Percentiles rank a stretch among this genome's conserved stretches.
These are phyloP conservation scores for Hephaestus fuliginosus DNA, from an alignment of 2,797 vertebrate genomes.

Conservation along the genomic window DNA sequence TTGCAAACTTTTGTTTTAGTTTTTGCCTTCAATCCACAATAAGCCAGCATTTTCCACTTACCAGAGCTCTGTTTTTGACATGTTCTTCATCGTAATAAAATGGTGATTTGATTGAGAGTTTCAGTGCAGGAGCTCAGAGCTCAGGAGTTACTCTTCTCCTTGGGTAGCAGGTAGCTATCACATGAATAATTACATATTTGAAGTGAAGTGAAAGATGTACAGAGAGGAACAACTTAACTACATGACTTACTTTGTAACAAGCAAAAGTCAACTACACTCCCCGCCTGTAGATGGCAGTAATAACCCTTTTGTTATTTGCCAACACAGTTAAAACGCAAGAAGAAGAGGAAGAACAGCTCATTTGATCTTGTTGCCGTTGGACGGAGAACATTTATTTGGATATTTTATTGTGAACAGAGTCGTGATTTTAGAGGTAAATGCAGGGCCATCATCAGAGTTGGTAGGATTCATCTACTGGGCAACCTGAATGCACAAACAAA, in stretches of 20 bases:
- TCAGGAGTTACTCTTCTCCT: background rate
- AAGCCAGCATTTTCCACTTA: conserved; percentile 18
- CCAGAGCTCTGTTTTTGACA: background rate
- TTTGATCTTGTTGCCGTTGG: background rate
- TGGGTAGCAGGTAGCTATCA: background rate
- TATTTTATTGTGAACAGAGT: background rate
- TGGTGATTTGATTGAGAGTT: background rate
- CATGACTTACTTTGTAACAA: background rate
- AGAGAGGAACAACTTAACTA: background rate
- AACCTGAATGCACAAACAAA: background rate
- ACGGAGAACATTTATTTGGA: background rate
- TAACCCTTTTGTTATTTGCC: background rate
- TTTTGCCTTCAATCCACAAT: background rate
- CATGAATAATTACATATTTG: background rate
- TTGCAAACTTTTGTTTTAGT: conserved; percentile 18
- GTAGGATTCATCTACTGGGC: background rate
- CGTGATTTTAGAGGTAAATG: background rate
- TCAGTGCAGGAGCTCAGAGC: background rate
- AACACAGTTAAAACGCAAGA: background rate
- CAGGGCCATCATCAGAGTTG: background rate
- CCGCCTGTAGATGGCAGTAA: background rate
- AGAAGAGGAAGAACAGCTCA: background rate
- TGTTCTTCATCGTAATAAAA: background rate
- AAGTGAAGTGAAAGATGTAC: background rate
- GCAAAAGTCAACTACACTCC: background rate